Evolutionary conservation across 2,797 vertebrate genomes (phyloP).

Genomic region (Cryptoprocta ferox): DNA sequence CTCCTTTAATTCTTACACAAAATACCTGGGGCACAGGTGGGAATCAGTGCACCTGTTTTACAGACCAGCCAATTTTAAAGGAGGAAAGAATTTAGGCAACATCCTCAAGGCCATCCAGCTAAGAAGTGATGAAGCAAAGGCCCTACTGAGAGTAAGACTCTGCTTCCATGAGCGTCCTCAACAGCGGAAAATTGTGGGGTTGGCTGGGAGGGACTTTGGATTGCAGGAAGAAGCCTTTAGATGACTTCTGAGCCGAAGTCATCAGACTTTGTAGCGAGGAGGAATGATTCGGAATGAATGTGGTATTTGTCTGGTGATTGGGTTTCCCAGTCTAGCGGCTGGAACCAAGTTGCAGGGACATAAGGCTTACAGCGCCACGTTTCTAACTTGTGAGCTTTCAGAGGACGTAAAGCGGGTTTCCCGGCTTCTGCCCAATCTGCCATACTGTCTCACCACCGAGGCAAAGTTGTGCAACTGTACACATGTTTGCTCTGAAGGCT

Average conservation of each 20-base stretch:
- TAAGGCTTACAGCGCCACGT: neutral
- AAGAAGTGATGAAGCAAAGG: neutral
- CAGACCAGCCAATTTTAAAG: neutral
- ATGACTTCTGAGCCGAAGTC: neutral
- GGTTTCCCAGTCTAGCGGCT: neutral
- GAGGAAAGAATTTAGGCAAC: neutral
- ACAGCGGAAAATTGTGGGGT: neutral
- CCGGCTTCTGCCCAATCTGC: neutral
- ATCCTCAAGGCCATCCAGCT: neutral
- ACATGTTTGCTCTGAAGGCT: neutral
- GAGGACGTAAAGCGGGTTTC: neutral
- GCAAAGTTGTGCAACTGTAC: constrained; percentile 39
- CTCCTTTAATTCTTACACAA: neutral
- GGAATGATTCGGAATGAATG: neutral
- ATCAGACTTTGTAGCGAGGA: neutral
- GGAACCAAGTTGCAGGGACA: neutral
- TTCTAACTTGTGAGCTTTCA: neutral
- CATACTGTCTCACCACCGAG: neutral
- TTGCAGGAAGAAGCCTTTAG: neutral
- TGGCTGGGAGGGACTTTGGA: neutral
- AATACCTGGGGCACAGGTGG: neutral
- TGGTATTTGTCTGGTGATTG: neutral
- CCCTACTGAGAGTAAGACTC: neutral
- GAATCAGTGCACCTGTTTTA: neutral
- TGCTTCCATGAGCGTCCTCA: neutral